Evolutionary conservation across 2,888 invertebrate genomes (phyloP).

Genomic region (Torymus texanus): DNA sequence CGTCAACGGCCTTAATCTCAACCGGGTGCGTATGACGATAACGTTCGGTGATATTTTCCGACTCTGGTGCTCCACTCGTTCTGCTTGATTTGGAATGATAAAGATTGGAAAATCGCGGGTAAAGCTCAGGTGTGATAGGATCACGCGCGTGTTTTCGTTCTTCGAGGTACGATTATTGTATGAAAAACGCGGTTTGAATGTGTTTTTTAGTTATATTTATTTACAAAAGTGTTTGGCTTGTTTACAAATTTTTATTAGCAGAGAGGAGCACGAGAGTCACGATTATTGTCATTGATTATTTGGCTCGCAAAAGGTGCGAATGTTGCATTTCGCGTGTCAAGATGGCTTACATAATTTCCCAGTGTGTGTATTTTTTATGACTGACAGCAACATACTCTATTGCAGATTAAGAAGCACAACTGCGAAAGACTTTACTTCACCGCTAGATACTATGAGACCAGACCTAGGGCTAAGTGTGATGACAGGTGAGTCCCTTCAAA

Average conservation of each 20-base stretch:
- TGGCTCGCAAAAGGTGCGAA: not conserved
- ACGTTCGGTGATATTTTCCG: too few relatives aligned
- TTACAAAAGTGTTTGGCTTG: not conserved
- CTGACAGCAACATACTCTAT: constrained; percentile 50
- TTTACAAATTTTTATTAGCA: not conserved
- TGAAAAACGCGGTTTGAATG: not conserved
- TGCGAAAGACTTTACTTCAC: constrained; percentile 66
- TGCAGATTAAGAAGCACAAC: constrained; percentile 69
- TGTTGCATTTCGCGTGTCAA: constrained; percentile 59
- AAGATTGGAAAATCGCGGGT: not conserved
- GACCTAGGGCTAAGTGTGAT: constrained; percentile 63
- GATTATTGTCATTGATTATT: constrained; percentile 50
- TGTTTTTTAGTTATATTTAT: not conserved
- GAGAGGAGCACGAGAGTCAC: not conserved
- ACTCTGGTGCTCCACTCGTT: not conserved
- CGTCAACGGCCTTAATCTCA: constrained; percentile 69
- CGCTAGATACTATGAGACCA: constrained; percentile 64
- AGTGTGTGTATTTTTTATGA: constrained; percentile 45
- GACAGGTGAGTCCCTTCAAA: constrained; percentile 42
- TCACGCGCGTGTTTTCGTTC: constrained; percentile 30
- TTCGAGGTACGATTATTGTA: not conserved
- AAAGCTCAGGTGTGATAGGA: not conserved
- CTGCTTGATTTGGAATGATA: not conserved
- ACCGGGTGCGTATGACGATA: constrained; percentile 67
- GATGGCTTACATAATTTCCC: constrained; percentile 72